Base-by-base conservation (phyloP, 2,113 vertebrate genomes). In the Otocyon megalotis region DNA sequence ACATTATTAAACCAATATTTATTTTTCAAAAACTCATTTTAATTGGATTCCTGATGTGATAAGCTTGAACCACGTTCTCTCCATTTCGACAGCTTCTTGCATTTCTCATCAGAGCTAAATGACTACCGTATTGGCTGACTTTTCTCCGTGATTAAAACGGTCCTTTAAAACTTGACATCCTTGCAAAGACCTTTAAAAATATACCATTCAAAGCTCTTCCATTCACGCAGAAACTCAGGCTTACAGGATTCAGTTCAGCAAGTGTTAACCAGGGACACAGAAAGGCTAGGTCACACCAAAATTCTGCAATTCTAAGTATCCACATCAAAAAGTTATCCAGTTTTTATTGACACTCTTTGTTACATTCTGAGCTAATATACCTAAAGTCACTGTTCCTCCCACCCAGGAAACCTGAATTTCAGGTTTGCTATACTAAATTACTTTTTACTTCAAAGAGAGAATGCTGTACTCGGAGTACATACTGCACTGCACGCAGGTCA, bases 1-100 rank as follows among this genome's bases (percentile, higher is more conserved):
- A 98, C 93, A 98, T 98, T 98, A 98, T 98, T 98, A 98, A 99
- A 97, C 98, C 97, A 98, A 98, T 98, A 99, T 98, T 98, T 99
- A 98, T 98, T 98, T 98, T 97, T 98, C 81, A 96, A 98, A 94
- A 97, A 76, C 71, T 98, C 60, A 43, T 97, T 99, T 98, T 98
- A 98, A 98, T 98, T 98, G 98, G 98, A 98, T 98, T 98, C 98
- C 98, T 98, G 97, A 98, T 97, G 98, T 90, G 98, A 98, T 97
- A 97, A 98, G 97, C 95, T 97, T 0, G 3, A 97, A 97, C 91
- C 97, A 90, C 85, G 98, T 97, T 98, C 96, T 98, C 95, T 92
- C 76, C 83, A 92, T 98, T 98, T 97, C 97, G 98, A 97, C 96
- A 14, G 54, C 95, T 98, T 98, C 98, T 98, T 97, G 90, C 72